Evolutionary conservation across 2,113 vertebrate species (phyloP).

Genomic region (Melanotaenia duboulayi): DNA sequence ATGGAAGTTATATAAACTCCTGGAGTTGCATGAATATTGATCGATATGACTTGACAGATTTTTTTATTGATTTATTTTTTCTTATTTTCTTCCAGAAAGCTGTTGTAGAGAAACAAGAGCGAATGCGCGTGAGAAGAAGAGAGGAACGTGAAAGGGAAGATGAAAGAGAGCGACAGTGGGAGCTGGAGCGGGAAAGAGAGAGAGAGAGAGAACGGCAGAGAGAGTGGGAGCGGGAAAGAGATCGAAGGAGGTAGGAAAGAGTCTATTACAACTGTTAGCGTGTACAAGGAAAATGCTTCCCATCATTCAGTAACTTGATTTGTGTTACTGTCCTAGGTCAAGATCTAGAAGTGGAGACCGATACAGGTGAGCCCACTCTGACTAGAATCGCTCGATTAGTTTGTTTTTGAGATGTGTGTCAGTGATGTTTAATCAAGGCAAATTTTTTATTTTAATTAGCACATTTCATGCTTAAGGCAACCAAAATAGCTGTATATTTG

Average conservation of each 20-base stretch:
- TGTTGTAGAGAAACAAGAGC: conserved; percentile 95
- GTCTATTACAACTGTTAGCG: not conserved
- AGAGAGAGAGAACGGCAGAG: conserved; percentile 65
- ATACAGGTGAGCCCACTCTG: conserved; percentile 71
- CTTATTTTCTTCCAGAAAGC: conserved; percentile 84
- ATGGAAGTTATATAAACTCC: not conserved
- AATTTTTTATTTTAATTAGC: not conserved
- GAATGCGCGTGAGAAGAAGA: conserved; percentile 90
- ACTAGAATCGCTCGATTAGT: not conserved
- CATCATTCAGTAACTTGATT: not conserved
- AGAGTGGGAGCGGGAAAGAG: conserved; percentile 70
- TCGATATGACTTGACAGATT: not conserved
- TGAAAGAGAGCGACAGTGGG: conserved; percentile 78
- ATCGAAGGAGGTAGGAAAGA: conserved; percentile 74
- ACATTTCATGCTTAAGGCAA: too few relatives aligned
- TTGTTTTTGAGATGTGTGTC: not conserved
- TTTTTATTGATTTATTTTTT: not conserved
- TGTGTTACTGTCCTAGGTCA: conserved; percentile 65
- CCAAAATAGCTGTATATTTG: too few relatives aligned
- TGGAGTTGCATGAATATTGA: not conserved
- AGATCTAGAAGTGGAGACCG: conserved; percentile 83
- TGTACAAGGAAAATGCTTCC: not conserved
- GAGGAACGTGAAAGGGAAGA: conserved; percentile 92
- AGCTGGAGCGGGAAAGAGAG: conserved; percentile 70
- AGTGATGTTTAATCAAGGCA: not conserved